Percentiles rank a stretch among this genome's conserved stretches.
Evolutionary conservation across 2,888 invertebrate genomes (phyloP).

Genomic region (Diadegma fenestrale): DNA sequence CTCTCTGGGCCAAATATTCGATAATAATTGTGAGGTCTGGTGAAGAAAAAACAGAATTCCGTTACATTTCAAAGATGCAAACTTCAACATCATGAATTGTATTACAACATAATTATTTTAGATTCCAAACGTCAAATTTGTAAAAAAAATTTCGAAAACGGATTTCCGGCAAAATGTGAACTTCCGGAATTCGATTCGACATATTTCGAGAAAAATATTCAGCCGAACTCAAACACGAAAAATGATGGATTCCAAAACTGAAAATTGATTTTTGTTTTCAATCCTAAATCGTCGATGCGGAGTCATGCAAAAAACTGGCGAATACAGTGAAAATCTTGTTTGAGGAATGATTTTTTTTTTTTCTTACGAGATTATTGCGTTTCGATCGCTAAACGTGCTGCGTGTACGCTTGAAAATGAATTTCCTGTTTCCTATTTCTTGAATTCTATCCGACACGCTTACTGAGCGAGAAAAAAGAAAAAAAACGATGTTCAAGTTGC

Average conservation of each 20-base stretch:
- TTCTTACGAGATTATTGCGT: neutral
- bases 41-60: too few species aligned
- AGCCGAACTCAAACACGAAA: neutral
- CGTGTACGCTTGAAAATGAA: neutral
- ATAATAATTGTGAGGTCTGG: too few species aligned
- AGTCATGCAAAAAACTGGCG: neutral
- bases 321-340: neutral
- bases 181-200: neutral
- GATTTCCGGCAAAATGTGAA: neutral
- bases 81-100: too few species aligned
- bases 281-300: neutral
- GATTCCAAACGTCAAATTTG: neutral
- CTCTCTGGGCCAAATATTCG: too few species aligned
- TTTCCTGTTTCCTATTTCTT: slow-evolving; percentile 22
- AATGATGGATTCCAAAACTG: neutral
- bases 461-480: neutral
- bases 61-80: too few species aligned
- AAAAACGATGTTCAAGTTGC: neutral
- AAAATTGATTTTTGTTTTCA: too few species aligned
- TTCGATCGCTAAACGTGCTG: neutral
- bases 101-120: neutral
- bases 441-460: neutral
- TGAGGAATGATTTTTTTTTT: neutral
- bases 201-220: neutral
- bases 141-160: too few species aligned